Evolutionary conservation across 2,113 vertebrate species (phyloP), one percentile per base, ranked within the genome.

Genomic region (Cyanoliseus patagonus): DNA sequence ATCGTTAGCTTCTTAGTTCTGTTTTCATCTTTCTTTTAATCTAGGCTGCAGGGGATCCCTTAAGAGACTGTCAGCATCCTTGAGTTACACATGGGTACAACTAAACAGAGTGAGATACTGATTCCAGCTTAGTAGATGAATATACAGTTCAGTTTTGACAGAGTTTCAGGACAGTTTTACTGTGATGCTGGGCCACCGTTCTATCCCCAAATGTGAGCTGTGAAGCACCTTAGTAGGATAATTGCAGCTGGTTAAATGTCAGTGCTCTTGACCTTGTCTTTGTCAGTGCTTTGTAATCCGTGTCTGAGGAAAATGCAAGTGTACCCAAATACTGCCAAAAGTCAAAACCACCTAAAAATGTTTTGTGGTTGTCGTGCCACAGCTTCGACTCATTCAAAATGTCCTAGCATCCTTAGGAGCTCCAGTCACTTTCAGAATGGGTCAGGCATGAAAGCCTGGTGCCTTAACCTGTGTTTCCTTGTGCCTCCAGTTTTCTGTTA

Each of bases 21-120:
- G 25, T 87, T 89, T 82, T 62, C 8, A 35, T 57, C 23, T 73
- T 83, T 66, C 33, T 69, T 77, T 75, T 51, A n/a, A 7, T 59
- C 16, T 39, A 39, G 46, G 23, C 42, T 52, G 37, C 33, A 55
- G 39, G 10, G 3, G 7, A 64, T 75, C 28, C 31, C 22, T 59
- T 20, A 35, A 88, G 53, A 79, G 41, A 25, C n/a, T 30, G 14
- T 10, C 33, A 42, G 19, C 24, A 31, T 79, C 51, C 67, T 81
- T 3, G 11, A 7, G 15, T 49, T 70, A 51, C 3, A 10, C 10
- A 28, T 7, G 0, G 0, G 17, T 42, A 33, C 41, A 80, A 39
- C 42, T 59, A 19, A 85, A 35, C n/a, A 49, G 62, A 83, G 37
- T 23, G 53, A 88, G 35, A 16, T 51, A 15, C 24, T 82, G 41